Base-by-base conservation (phyloP, 2,797 vertebrate genomes). In the Sebastes flavidus region DNA sequence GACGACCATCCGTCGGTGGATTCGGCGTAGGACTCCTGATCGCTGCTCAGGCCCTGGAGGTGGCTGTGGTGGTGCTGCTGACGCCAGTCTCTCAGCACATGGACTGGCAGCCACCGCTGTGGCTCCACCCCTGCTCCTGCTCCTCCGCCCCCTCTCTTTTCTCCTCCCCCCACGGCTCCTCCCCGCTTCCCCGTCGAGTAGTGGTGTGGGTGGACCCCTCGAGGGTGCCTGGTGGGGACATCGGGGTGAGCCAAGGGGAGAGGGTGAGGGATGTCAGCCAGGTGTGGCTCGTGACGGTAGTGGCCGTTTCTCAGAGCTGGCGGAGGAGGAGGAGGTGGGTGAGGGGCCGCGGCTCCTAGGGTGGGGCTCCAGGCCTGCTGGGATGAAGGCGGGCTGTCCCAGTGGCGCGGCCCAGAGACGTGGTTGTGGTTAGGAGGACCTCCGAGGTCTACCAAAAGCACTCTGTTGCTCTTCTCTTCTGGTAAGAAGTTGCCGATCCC, bases 1-100 rank as follows among this genome's bases (percentile, higher is more conserved):
- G 98, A 99, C 0, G 98, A 99, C 98, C 98, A 98, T 55, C 99
- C 99, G 0, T 99, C 99, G 0, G 99, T 99, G 61, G 99, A 99
- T 89, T 99, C 99, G 0, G 98, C 97, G 77, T 98, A 99, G 0
- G 99, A 99, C 93, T 99, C 99, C 94, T 99, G 98, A 87, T 99
- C 98, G 0, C 98, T 99, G 85, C 95, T 95, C 22, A 95, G 94
- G 8, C 97, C 97, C 0, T 97, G 96, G 68, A 92, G 75, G 82
- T 90, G 88, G 84, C 81, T 85, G 83, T 92, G 93, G 75, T 93
- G 92, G 72, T 94, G 94, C 86, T 94, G 93, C 90, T 95, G 95
- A 62, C 96, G 97, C 98, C 99, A 98, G 78, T 99, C 98, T 63
- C 96, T 96, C 54, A 99, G 88, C 52, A 99, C 97, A 3, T 99